Evolutionary conservation across 2,113 vertebrate genomes (phyloP).

Genomic region (Polyodon spathula): DNA sequence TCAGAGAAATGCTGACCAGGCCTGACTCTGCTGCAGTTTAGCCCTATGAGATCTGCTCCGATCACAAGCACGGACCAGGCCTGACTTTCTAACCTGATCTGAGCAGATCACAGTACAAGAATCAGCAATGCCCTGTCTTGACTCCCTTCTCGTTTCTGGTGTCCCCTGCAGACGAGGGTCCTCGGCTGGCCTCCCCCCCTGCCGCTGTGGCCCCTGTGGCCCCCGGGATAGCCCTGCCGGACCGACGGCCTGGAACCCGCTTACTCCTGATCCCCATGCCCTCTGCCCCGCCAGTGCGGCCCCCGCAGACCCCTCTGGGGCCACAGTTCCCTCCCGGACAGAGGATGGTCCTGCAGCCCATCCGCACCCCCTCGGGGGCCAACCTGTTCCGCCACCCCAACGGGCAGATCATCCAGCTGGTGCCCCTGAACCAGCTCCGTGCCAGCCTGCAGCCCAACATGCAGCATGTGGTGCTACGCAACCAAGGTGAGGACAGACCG

Average conservation of each 20-base stretch:
- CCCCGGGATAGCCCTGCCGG: neutral
- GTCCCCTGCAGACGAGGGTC: slow-evolving; percentile 18
- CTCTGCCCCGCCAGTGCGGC: slow-evolving; percentile 30
- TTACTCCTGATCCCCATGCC: slow-evolving; percentile 60
- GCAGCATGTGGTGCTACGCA: slow-evolving; percentile 51
- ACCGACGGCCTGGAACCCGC: slow-evolving; percentile 53
- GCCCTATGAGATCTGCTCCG: too few species aligned
- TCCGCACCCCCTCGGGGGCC: slow-evolving; percentile 57
- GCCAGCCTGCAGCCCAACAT: slow-evolving; percentile 37
- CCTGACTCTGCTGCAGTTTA: too few species aligned
- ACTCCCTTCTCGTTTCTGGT: too few species aligned
- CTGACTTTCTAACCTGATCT: too few species aligned
- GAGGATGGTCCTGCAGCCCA: slow-evolving; percentile 71
- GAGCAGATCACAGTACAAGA: too few species aligned
- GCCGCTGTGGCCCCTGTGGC: neutral
- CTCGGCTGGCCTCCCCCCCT: neutral
- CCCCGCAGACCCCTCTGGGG: slow-evolving; percentile 22
- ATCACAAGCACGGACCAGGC: too few species aligned
- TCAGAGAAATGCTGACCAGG: too few species aligned
- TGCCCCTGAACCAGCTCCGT: slow-evolving; percentile 73
- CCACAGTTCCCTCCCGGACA: slow-evolving; percentile 42
- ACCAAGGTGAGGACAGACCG: slow-evolving; percentile 58
- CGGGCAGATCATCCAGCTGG: slow-evolving; percentile 76
- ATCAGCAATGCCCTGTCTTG: too few species aligned
- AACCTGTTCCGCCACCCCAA: slow-evolving; percentile 64